phyloP scores from a whole-genome alignment of 1,140 invertebrate species.

The Latrodectus geometricus region DNA sequence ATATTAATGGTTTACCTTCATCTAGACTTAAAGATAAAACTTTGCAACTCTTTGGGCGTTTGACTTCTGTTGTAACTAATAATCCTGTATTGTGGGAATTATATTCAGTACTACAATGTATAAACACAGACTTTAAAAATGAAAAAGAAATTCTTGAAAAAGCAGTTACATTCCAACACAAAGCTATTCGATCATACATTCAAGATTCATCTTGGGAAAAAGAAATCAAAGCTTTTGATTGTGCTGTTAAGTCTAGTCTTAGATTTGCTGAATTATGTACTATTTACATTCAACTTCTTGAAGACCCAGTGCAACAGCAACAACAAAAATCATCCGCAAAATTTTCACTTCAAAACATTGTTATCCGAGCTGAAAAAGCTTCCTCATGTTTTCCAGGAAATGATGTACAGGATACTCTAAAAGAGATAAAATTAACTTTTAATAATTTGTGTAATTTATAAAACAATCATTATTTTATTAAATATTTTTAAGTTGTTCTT shows the following conservation, averaged over 20 bases:
- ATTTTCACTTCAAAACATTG: neutral
- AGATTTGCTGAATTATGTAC: neutral
- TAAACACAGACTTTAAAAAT: constrained; percentile 63
- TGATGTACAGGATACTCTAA: neutral
- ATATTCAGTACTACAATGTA: constrained; percentile 77
- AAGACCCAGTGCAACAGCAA: neutral
- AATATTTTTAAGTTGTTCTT: neutral
- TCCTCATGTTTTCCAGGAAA: neutral
- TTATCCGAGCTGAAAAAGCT: neutral
- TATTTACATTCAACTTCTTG: neutral
- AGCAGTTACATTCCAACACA: constrained; percentile 73
- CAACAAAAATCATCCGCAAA: neutral
- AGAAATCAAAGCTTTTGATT: neutral
- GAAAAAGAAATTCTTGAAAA: constrained; percentile 69
- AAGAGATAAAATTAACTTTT: neutral
- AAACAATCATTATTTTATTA: neutral
- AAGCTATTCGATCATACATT: constrained; percentile 71
- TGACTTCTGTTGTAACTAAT: constrained; percentile 77
- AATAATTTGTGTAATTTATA: neutral
- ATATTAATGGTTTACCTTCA: constrained; percentile 73
- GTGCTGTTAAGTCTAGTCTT: neutral
- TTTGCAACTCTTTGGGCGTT: constrained; percentile 83
- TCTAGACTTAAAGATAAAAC: constrained; percentile 74
- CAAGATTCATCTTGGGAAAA: constrained; percentile 74
- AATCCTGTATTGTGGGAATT: constrained; percentile 82